These are phyloP conservation scores for Leptobrachium leishanense DNA, from an alignment of 2,113 vertebrate species.

Conservation along the genomic window DNA sequence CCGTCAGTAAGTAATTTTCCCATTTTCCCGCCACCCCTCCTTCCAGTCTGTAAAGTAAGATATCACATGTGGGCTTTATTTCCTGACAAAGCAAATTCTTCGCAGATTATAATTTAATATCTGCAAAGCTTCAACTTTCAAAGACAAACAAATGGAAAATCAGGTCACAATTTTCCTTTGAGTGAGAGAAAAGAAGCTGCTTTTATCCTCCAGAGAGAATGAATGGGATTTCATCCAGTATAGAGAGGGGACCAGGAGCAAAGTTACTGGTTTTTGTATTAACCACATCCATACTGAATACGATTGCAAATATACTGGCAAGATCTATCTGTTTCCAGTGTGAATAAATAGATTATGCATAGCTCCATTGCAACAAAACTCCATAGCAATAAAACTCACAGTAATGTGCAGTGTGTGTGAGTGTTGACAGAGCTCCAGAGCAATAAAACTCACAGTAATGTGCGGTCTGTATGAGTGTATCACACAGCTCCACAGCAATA, in stretches of 20 bases:
- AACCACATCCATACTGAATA: not conserved
- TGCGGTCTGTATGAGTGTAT: too few species aligned
- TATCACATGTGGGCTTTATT: slow-evolving; percentile 53
- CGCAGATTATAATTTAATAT: slow-evolving; percentile 61
- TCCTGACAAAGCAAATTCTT: slow-evolving; percentile 56
- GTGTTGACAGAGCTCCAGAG: too few species aligned
- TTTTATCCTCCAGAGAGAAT: not conserved
- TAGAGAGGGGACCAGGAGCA: slow-evolving; percentile 7
- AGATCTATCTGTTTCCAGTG: too few species aligned
- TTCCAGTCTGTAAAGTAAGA: slow-evolving; percentile 30
- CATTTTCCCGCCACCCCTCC: slow-evolving; percentile 49
- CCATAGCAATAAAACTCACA: too few species aligned
- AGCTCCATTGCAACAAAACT: too few species aligned
- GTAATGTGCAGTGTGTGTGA: too few species aligned
- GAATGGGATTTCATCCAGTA: slow-evolving; percentile 20
- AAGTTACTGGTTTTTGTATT: not conserved
- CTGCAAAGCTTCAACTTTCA: slow-evolving; percentile 58
- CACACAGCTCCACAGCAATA: too few species aligned
- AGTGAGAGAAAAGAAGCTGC: slow-evolving; percentile 49
- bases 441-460: too few species aligned
- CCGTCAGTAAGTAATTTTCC: slow-evolving; percentile 8
- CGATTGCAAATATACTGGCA: too few species aligned
- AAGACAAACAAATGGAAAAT: slow-evolving; percentile 58
- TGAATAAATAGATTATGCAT: too few species aligned
- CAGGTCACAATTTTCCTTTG: slow-evolving; percentile 43